Conservation (phyloP, 2,888 invertebrate species). For the Boloria euphrosyne region DNA sequence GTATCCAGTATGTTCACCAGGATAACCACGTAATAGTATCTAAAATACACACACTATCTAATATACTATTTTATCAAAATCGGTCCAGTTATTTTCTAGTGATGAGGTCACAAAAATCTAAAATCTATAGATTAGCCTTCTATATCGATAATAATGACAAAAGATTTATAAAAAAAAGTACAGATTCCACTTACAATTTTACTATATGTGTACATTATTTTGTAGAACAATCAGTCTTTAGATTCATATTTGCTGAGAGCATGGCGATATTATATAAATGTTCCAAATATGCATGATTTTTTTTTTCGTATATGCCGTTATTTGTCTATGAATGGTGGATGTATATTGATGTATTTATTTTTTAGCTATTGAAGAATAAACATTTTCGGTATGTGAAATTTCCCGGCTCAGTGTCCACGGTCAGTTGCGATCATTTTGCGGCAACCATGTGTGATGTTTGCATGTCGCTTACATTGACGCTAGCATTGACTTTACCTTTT, state of each 20-base stretch:
- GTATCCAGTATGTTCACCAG: no score
- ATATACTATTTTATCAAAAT: no score
- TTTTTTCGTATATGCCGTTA: conserved; percentile 28
- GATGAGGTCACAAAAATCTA: no score
- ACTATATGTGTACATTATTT: not conserved
- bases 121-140: no score
- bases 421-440: conserved; percentile 74
- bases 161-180: no score
- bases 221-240: not conserved
- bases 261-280: conserved; percentile 25
- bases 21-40: no score
- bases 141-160: no score
- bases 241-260: conserved; percentile 23
- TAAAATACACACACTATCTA: no score
- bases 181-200: no score
- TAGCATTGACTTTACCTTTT: conserved; percentile 35
- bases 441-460: conserved; percentile 66
- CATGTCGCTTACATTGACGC: conserved; percentile 62
- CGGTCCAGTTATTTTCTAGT: no score
- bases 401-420: conserved; percentile 79
- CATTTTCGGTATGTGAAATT: conserved; percentile 83
- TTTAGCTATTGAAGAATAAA: conserved; percentile 81
- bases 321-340: conserved; percentile 62
- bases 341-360: conserved; percentile 80
- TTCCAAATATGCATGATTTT: conserved; percentile 9